Evolutionary conservation across 2,113 vertebrate genomes (phyloP).

Genomic region (Dolichallabes microphthalmus): DNA sequence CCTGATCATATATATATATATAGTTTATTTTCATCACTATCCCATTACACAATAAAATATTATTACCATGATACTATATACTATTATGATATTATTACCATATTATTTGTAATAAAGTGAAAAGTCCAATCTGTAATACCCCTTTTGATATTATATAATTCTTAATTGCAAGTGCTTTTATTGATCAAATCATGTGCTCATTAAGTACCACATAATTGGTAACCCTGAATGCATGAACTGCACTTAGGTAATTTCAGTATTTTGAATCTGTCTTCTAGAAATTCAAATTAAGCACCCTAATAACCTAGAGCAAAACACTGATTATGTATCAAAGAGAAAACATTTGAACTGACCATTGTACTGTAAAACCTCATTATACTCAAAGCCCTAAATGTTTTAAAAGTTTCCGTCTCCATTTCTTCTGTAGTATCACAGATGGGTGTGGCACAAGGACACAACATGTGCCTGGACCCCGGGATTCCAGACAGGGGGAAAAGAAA

Average conservation of each 20-base stretch:
- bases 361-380: not conserved
- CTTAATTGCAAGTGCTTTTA: not conserved
- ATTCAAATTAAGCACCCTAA: not conserved
- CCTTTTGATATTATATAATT: not conserved
- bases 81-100: too few species aligned
- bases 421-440: slow-evolving; percentile 96
- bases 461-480: slow-evolving; percentile 97
- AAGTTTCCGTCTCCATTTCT: not conserved
- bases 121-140: not conserved
- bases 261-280: not conserved
- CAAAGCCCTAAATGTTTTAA: not conserved
- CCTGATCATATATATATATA: too few species aligned
- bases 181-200: not conserved
- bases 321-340: not conserved
- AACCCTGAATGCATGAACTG: not conserved
- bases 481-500: slow-evolving; percentile 97
- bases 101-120: not conserved
- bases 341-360: not conserved
- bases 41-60: too few species aligned
- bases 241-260: not conserved
- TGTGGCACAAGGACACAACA: slow-evolving; percentile 97
- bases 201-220: not conserved
- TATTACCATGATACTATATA: too few species aligned
- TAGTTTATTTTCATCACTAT: too few species aligned
- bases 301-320: not conserved